Conservation (phyloP, 1,140 invertebrate species). For the Bradysia coprophila region DNA sequence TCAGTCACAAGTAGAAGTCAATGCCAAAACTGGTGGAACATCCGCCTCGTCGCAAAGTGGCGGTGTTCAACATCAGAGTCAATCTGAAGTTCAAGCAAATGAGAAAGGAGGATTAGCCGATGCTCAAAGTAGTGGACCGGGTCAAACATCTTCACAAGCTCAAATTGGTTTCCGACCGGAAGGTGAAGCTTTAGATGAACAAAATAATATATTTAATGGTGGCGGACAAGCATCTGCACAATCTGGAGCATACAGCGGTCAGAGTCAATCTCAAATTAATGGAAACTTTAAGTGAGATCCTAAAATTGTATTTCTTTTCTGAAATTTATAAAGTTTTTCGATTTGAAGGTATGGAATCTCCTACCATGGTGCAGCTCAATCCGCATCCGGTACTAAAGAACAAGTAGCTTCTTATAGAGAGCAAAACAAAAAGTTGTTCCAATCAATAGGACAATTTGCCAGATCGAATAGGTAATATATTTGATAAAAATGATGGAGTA, state of each 20-base stretch:
- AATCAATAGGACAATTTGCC: slow-evolving; percentile 21
- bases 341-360: slow-evolving; percentile 42
- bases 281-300: slow-evolving; percentile 38
- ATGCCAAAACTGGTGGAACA: slow-evolving; percentile 48
- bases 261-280: slow-evolving; percentile 60
- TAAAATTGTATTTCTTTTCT: neutral
- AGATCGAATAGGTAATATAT: slow-evolving; percentile 1
- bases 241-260: slow-evolving; percentile 47
- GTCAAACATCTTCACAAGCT: slow-evolving; percentile 65
- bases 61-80: slow-evolving; percentile 47
- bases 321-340: neutral
- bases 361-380: slow-evolving; percentile 62
- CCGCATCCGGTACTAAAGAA: slow-evolving; percentile 46
- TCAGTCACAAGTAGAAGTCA: slow-evolving; percentile 54
- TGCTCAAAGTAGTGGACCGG: slow-evolving; percentile 63
- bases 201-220: slow-evolving; percentile 37
- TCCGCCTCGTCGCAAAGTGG: slow-evolving; percentile 52
- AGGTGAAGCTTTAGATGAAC: slow-evolving; percentile 29
- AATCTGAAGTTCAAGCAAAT: slow-evolving; percentile 38
- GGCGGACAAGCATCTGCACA: slow-evolving; percentile 59
- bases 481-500: too few species aligned
- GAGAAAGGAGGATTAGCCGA: slow-evolving; percentile 62
- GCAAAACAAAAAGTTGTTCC: slow-evolving; percentile 21
- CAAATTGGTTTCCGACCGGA: slow-evolving; percentile 66
- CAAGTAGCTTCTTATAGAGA: slow-evolving; percentile 25